Percentiles rank a stretch among this genome's conserved stretches.
Evolutionary conservation across 2,113 vertebrate species (phyloP).

Genomic region (Phrynosoma blainvillii): DNA sequence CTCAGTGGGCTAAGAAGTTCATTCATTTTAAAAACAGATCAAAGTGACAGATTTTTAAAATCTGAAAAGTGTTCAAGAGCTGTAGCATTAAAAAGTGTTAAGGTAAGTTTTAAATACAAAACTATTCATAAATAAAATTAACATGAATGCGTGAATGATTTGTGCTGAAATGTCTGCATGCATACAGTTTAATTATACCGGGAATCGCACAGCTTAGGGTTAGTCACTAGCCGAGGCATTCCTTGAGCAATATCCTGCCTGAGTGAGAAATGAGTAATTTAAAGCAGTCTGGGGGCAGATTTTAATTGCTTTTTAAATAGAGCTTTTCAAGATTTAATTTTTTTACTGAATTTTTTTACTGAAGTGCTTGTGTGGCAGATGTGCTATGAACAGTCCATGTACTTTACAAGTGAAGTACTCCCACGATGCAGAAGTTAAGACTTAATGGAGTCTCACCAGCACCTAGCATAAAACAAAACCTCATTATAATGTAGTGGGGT

Average conservation of each 20-base stretch:
- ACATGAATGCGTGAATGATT: constrained; percentile 69
- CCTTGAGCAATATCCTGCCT: constrained; percentile 78
- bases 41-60: constrained; percentile 36
- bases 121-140: constrained; percentile 70
- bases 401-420: constrained; percentile 9
- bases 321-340: constrained; percentile 58
- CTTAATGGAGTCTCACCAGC: constrained; percentile 43
- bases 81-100: constrained; percentile 64
- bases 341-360: constrained; percentile 20
- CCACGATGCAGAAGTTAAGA: not conserved
- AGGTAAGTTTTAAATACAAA: constrained; percentile 63
- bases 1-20: constrained; percentile 37
- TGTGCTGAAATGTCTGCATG: constrained; percentile 67
- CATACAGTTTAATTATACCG: constrained; percentile 72
- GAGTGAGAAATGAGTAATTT: constrained; percentile 80
- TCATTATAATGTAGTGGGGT: constrained; percentile 37
- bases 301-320: constrained; percentile 78
- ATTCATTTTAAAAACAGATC: constrained; percentile 53
- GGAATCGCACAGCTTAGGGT: constrained; percentile 69
- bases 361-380: constrained; percentile 66
- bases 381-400: constrained; percentile 53
- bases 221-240: constrained; percentile 74
- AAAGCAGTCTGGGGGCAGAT: constrained; percentile 76
- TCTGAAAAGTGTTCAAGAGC: constrained; percentile 36
- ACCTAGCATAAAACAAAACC: constrained; percentile 35